These are phyloP conservation scores for Sphenodon punctatus DNA, from an alignment of 2,797 vertebrate genomes.

Conservation along the genomic window DNA sequence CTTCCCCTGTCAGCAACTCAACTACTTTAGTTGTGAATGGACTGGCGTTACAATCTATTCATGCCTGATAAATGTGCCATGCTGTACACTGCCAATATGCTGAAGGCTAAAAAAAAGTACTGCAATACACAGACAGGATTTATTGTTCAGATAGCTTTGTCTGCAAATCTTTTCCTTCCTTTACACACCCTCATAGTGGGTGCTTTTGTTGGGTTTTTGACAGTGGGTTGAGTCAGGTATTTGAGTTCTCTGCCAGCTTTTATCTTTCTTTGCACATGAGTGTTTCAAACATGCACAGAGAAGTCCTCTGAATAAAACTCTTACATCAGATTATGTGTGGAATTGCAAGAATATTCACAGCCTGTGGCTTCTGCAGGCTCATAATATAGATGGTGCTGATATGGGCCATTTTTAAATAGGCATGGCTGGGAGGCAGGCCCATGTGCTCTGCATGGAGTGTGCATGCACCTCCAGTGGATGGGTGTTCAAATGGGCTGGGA, in stretches of 20 bases:
- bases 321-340: background rate
- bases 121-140: background rate
- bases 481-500: no score
- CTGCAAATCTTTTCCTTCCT: constrained; percentile 17
- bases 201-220: no score
- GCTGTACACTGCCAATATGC: accelerated
- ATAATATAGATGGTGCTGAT: background rate
- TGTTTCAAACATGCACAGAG: background rate
- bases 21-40: background rate
- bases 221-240: background rate
- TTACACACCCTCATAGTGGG: background rate
- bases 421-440: no score
- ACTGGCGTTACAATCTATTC: background rate
- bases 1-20: background rate
- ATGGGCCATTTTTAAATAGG: no score
- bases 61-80: accelerated
- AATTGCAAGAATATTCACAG: background rate
- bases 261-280: background rate
- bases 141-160: constrained; percentile 45
- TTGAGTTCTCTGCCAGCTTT: constrained; percentile 1
- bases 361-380: constrained; percentile 6
- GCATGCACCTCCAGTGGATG: no score
- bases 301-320: constrained; percentile 18
- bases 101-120: background rate
- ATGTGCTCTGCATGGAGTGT: no score